Base-by-base conservation (phyloP, 2,888 invertebrate species). In the Spisula solida region DNA sequence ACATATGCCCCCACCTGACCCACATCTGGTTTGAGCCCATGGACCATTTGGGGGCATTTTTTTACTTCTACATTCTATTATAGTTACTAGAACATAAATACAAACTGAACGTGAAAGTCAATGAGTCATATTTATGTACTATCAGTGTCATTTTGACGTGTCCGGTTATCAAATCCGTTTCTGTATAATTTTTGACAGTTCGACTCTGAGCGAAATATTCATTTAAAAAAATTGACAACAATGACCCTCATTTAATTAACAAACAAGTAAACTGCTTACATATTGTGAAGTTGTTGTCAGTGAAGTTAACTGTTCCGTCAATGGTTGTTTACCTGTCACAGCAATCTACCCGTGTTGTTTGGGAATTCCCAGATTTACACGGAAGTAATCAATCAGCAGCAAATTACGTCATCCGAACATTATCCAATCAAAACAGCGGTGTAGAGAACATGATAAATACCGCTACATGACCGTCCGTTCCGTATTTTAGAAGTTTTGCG, bases 321-420 rank as follows among this genome's bases (percentile, higher is more conserved):
- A 25, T 12, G 0, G 60, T 66, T 66, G 60, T 66, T 25, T 25
- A 66, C 60, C 60, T 12, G n/a, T 66, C n/a, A 41, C 41, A 41
- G 41, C 60, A 0, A 66, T 66, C 25, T 34, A 75, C 34, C 34
- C 75, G 75, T 31, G 75, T 34, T 75, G 31, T 75, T 31, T 75
- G 31, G 75, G 75, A 25, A 75, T 25, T 31, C 31, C 75, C 75
- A 29, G 18, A 25, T 16, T n/a, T 31, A 34, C 75, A 75, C 75
- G 75, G 75, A 75, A 75, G 75, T 75, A 16, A 31, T 75, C 31
- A 75, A 31, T 75, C 75, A 12, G 34, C n/a, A 66, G n/a, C 41
- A 16, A 12, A 75, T 34, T 25, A 75, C 75, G 75, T 75, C 31
- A 75, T 5, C 14, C 1, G 1, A 34, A 14, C 18, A 16, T 31